Evolutionary conservation across 1,140 invertebrate species (phyloP).

Genomic region (Apolygus lucorum): DNA sequence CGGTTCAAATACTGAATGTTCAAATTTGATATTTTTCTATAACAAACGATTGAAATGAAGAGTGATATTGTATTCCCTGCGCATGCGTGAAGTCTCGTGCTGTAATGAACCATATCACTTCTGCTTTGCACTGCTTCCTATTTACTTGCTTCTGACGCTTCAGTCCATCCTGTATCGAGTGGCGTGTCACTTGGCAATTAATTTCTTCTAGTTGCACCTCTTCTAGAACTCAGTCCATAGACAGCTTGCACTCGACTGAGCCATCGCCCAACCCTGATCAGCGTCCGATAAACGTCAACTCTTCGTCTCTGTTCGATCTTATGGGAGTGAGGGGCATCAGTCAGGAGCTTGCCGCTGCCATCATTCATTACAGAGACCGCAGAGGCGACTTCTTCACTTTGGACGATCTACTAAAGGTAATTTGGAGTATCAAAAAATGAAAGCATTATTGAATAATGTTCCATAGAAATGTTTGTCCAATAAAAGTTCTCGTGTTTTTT

Average conservation of each 20-base stretch:
- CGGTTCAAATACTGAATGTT: too few relatives aligned
- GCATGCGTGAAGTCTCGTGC: too few relatives aligned
- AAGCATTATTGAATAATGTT: too few relatives aligned
- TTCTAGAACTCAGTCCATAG: conserved; percentile 54
- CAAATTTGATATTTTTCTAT: too few relatives aligned
- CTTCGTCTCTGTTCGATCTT: conserved; percentile 65
- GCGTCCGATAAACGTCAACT: conserved; percentile 57
- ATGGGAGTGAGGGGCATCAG: conserved; percentile 67
- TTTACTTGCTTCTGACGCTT: too few relatives aligned
- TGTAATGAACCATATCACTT: too few relatives aligned
- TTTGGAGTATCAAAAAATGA: too few relatives aligned
- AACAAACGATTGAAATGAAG: too few relatives aligned
- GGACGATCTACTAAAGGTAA: conserved; percentile 49
- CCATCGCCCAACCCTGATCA: conserved; percentile 32
- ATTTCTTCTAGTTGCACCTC: conserved; percentile 42
- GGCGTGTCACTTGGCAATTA: neutral
- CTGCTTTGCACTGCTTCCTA: too few relatives aligned
- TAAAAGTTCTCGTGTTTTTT: too few relatives aligned
- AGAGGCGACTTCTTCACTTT: conserved; percentile 63
- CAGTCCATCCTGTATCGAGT: too few relatives aligned
- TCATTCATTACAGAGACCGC: conserved; percentile 63
- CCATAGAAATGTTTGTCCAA: conserved; percentile 38
- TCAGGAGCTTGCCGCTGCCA: conserved; percentile 66
- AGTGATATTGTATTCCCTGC: too few relatives aligned
- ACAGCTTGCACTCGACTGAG: conserved; percentile 50